Percentiles rank a stretch among this genome's conserved stretches.
Conservation (phyloP, 1,140 invertebrate species). For the Drosophila virilis region DNA sequence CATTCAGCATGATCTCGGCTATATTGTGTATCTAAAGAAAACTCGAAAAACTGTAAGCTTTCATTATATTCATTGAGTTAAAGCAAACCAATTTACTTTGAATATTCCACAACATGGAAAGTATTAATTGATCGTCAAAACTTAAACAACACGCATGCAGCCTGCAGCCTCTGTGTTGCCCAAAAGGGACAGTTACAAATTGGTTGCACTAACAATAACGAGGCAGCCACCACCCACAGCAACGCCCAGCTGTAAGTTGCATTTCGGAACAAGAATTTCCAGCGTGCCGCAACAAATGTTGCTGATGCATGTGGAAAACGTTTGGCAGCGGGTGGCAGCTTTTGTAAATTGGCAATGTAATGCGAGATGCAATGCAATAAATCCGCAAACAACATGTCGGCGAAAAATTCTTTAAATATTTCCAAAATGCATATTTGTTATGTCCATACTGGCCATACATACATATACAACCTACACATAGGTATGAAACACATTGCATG, state of each 20-base stretch:
- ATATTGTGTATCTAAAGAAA: constrained; percentile 5
- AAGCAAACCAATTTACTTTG: background rate
- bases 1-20: background rate
- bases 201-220: constrained; percentile 29
- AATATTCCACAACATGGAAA: background rate
- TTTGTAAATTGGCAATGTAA: constrained; percentile 49
- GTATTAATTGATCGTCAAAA: background rate
- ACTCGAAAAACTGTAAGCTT: background rate
- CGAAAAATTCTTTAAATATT: constrained; percentile 67
- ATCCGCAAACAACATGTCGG: constrained; percentile 41
- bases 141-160: background rate
- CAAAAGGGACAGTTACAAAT: constrained; percentile 28
- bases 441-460: constrained; percentile 6
- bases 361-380: constrained; percentile 43
- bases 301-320: constrained; percentile 12
- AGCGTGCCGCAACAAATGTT: constrained; percentile 36
- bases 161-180: background rate
- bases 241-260: constrained; percentile 11
- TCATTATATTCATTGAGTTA: background rate
- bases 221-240: constrained; percentile 5
- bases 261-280: background rate
- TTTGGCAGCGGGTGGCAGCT: constrained; percentile 5
- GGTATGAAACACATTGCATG: background rate
- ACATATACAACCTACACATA: background rate
- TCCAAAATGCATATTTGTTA: constrained; percentile 65